Conservation (phyloP, 2,113 vertebrate species). For the Struthidea cinerea region DNA sequence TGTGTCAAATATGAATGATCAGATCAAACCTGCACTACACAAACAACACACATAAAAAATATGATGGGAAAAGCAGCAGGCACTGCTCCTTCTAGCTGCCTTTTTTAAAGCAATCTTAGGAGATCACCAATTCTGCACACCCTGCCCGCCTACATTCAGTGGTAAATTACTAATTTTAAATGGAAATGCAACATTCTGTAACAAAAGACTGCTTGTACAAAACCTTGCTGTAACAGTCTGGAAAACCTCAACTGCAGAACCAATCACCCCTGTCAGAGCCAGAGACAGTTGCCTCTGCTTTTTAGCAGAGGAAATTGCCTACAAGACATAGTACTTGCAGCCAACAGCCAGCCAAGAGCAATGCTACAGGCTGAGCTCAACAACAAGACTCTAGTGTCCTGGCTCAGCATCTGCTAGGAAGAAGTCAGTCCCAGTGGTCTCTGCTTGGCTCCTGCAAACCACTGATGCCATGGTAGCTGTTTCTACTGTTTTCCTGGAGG, state of each 20-base stretch:
- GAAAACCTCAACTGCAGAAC: conserved; percentile 31
- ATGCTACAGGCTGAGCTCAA: conserved; percentile 19
- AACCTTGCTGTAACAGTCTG: not conserved
- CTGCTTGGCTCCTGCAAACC: not conserved
- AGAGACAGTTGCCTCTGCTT: not conserved
- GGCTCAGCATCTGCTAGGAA: conserved; percentile 18
- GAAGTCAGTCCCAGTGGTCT: not conserved
- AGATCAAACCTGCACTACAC: conserved; percentile 42
- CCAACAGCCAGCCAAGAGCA: conserved; percentile 23
- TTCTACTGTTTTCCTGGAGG: not conserved
- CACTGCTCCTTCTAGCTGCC: conserved; percentile 37
- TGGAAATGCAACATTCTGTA: conserved; percentile 53
- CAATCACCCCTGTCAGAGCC: conserved; percentile 6
- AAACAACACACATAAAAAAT: conserved; percentile 7
- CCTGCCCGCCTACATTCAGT: not conserved
- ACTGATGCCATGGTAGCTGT: not conserved
- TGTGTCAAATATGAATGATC: conserved; percentile 46
- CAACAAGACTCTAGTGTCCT: not conserved
- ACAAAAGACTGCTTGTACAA: conserved; percentile 36
- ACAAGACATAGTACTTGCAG: conserved; percentile 4
- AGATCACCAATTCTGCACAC: conserved; percentile 30
- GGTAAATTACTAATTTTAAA: conserved; percentile 63
- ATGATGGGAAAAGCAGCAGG: conserved; percentile 42
- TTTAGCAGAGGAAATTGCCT: conserved; percentile 19
- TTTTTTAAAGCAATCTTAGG: conserved; percentile 44